Evolutionary conservation across 2,113 vertebrate genomes (phyloP), one percentile per base, ranked within the genome.

Genomic region (Rhombomys opimus): DNA sequence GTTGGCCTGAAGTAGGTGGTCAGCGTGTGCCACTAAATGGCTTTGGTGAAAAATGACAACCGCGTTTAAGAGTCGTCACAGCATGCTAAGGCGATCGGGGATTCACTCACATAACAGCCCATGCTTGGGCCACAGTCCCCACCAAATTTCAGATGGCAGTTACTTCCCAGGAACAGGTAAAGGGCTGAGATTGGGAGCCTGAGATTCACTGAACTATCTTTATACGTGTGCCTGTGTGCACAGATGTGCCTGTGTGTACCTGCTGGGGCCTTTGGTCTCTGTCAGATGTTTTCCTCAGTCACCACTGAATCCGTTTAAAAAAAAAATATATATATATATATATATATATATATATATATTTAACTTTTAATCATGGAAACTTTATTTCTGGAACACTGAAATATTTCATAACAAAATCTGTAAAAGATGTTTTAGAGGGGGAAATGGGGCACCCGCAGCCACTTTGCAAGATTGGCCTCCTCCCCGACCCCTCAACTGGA

Each of bases 391-490:
- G 52, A 78, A 93, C 18, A 73, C 22, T 91, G n/a, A 93, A 95
- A 59, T 80, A 78, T 94, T 65, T 82, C 2, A 22, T 76, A 84
- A 78, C n/a, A 84, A 38, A 91, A 76, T 63, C 59, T 54, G 0
- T 78, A 52, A 84, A 89, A 92, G 11, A 63, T 14, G n/a, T 67
- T 80, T 96, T 70, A 88, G n/a, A 91, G 57, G 59, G 65, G 94
- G 80, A 61, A 61, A 96, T 5, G n/a, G 93, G 38, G 11, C 41
- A 52, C 15, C 38, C 93, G 50, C 59, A 84, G 77, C 10, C 86
- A 50, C 41, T 15, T n/a, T 18, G 4, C n/a, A 10, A 50, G 50
- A 41, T 27, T 73, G 59, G 7, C 41, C 65, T 12, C 3, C 23
- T 23, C 35, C 27, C 35, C 27, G 13, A 84, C 80, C n/a, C 65